These are phyloP conservation scores for Hydractinia echinata DNA, from an alignment of 30 jellyfish, hydroid and myxozoan species.

Conservation along the genomic window DNA sequence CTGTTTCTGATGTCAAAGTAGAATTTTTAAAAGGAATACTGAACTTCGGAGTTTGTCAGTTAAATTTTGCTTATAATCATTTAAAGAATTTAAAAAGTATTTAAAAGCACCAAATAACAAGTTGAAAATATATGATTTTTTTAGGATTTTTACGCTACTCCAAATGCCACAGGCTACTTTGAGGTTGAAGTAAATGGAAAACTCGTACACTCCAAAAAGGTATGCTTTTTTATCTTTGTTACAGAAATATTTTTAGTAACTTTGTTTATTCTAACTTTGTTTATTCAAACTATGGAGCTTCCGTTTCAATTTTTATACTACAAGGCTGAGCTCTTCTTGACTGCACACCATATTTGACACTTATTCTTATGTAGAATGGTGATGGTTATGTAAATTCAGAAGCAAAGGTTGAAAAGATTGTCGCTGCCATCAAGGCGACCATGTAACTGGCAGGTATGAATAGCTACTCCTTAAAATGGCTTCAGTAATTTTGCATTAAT, in stretches of 20 bases:
- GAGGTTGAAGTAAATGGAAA: conserved; percentile 63
- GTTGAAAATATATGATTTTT: not conserved
- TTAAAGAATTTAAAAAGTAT: no score
- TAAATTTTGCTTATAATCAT: no score
- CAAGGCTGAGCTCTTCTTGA: no score
- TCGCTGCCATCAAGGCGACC: conserved; percentile 53
- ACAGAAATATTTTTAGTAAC: not conserved
- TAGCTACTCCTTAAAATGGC: no score
- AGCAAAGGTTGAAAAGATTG: conserved; percentile 53
- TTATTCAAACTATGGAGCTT: not conserved
- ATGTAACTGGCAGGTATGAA: not conserved
- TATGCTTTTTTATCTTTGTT: conserved; percentile 2
- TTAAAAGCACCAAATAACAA: no score
- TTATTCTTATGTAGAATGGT: conserved; percentile 52
- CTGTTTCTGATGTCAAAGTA: no score
- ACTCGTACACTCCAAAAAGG: conserved; percentile 80
- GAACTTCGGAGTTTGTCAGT: no score
- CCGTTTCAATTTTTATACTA: no score
- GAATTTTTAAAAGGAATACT: no score
- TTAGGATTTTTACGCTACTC: conserved; percentile 45
- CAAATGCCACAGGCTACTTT: conserved; percentile 60
- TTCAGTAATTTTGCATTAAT: no score
- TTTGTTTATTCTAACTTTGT: not conserved
- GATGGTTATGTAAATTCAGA: conserved; percentile 82
- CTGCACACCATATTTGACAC: no score